Evolutionary conservation across 2,797 vertebrate species (phyloP), one percentile per base, ranked within the genome.

Genomic region (Pipistrellus pipistrellus): DNA sequence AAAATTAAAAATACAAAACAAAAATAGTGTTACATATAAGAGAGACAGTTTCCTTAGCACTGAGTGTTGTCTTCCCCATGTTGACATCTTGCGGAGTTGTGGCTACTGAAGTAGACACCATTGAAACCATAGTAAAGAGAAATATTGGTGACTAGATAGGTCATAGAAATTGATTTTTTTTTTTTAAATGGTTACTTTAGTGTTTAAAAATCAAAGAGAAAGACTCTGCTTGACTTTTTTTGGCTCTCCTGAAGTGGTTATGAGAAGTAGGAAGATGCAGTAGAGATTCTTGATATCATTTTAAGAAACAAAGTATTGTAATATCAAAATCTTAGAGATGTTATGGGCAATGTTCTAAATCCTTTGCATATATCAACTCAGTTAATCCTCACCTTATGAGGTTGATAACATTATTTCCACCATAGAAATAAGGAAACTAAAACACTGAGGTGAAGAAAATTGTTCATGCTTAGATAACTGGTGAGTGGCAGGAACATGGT

Each of bases 151-250:
- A 46, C 13, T 88, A 46, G 21, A 64, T 85, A 68, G 30, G 38
- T 68, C 55, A 73, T 38, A 75, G 59, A 80, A 84, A 84, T 48
- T 89, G 18, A 51, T 82, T 85, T n/a, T 85, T 85, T n/a, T 85
- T n/a, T n/a, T 46, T 35, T 8, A 71, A 88, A 30, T 21, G 5
- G 3, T 57, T 83, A 66, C 6, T 7, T 64, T 23, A 23, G 18
- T 64, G 10, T 20, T 94, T 91, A 94, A 85, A 51, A 85, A 27
- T 44, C n/a, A n/a, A 93, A 48, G 41, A 21, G 6, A 10, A 23
- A 51, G 2, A 46, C 48, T 35, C 15, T 17, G 6, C 20, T 85
- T 85, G 44, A n/a, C 14, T 78, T 75, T 1, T 86, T 75, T 57
- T 73, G 2, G 12, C 30, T 94, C 17, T 87, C 7, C 35, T 78